Evolutionary conservation across 2,888 invertebrate genomes (phyloP).

Genomic region (Pherbina coryleti): DNA sequence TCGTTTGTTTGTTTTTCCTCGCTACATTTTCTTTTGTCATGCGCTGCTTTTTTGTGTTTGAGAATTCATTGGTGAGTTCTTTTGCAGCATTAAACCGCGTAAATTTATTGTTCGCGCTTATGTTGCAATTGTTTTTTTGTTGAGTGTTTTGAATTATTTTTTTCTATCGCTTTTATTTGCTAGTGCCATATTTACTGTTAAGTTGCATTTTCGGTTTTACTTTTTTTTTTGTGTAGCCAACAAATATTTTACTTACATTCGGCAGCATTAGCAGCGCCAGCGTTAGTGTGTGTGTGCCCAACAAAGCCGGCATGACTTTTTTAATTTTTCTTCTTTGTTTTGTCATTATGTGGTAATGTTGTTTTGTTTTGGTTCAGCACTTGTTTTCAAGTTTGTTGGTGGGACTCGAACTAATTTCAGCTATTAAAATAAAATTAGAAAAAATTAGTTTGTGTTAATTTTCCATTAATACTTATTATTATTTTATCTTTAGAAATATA

Average conservation of each 20-base stretch:
- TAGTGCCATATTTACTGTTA: neutral
- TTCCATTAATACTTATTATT: neutral
- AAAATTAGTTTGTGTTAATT: neutral
- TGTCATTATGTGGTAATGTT: neutral
- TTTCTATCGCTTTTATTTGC: neutral
- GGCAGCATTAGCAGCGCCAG: constrained; percentile 13
- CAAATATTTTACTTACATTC: constrained; percentile 25
- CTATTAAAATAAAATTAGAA: neutral
- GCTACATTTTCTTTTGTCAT: neutral
- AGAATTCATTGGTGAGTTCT: neutral
- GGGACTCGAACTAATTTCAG: neutral
- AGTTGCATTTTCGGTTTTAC: neutral
- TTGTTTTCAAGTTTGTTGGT: neutral
- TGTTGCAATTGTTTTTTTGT: neutral
- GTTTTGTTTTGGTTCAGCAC: neutral
- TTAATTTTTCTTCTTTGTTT: constrained; percentile 13
- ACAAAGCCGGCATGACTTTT: neutral
- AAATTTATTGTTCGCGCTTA: neutral
- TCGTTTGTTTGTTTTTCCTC: neutral
- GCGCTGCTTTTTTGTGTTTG: neutral
- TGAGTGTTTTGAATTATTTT: neutral
- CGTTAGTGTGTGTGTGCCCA: neutral
- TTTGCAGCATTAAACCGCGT: neutral
- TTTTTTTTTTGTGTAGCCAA: neutral
- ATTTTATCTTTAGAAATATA: too few relatives aligned